Percentiles rank a stretch among this genome's conserved stretches.
phyloP scores from a whole-genome alignment of 1,140 invertebrate genomes.

The Planococcus citri region DNA sequence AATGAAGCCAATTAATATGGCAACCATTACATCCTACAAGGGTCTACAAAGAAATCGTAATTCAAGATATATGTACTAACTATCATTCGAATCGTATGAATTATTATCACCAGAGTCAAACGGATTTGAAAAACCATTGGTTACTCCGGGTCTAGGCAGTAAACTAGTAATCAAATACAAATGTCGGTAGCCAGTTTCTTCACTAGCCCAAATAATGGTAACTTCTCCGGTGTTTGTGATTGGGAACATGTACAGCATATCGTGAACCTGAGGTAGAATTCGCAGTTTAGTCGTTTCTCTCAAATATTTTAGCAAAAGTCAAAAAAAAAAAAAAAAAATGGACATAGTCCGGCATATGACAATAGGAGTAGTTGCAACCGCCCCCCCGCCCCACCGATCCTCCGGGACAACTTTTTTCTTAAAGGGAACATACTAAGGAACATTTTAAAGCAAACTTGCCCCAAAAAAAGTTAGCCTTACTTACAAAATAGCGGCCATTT shows the following conservation, averaged over 20 bases:
- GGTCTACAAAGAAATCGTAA: too few species aligned
- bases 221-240: slow-evolving; percentile 41
- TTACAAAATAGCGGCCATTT: too few species aligned
- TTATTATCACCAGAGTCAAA: slow-evolving; percentile 3
- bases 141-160: slow-evolving; percentile 32
- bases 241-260: slow-evolving; percentile 72
- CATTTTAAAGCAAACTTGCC: too few species aligned
- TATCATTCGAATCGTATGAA: slow-evolving; percentile 9
- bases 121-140: slow-evolving; percentile 9
- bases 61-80: not conserved
- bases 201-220: slow-evolving; percentile 82
- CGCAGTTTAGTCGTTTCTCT: not conserved
- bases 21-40: too few species aligned
- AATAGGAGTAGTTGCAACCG: too few species aligned
- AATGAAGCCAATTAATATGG: too few species aligned
- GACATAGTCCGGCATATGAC: too few species aligned
- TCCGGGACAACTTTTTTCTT: too few species aligned
- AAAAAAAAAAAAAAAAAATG: not conserved
- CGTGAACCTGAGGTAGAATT: slow-evolving; percentile 50
- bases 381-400: too few species aligned
- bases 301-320: too few species aligned
- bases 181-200: slow-evolving; percentile 83
- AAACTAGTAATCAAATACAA: slow-evolving; percentile 63
- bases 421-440: too few species aligned
- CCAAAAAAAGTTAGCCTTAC: too few species aligned